Base-by-base conservation (phyloP, 2,113 vertebrate species). In the Antigone vipio region DNA sequence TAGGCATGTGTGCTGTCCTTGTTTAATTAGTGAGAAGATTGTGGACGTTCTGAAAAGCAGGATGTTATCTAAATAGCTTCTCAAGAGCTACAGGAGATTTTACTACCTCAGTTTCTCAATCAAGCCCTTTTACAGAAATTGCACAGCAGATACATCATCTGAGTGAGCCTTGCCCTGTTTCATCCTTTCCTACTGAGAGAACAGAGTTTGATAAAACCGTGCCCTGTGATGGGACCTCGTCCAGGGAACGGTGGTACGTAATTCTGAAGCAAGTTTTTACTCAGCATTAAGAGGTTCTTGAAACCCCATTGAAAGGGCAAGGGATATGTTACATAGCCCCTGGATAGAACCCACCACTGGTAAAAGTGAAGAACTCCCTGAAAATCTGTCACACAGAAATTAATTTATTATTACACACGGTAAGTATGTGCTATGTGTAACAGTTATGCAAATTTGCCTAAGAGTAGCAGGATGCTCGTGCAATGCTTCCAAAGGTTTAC, bases 161-260 rank as follows among this genome's bases (percentile, higher is more conserved):
- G 55, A 84, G 50, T 26, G 35, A 82, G 11, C 44, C 18, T 42
- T 64, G 19, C 24, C 15, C 72, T 94, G 45, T 38, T 88, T 81
- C 15, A 11, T 55, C 71, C 76, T 35, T 6, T 93, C 35, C 63
- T 62, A 16, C 45, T 30, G 78, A 87, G 40, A 93, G 50, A 81
- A n/a, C 12, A 58, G 29, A 29, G 35, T 52, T 74, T 0, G 4
- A 55, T n/a, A 44, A 92, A 93, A 60, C 6, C 1, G 0, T 24
- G 27, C 6, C 9, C 27, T 71, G 20, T 69, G 47, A 11, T 62
- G 34, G 27, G 23, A 77, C 20, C 32, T 91, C 42, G 53, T 63
- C 52, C 53, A 50, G 49, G 50, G 27, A 60, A 72, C 0, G 2
- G 32, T 34, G 17, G 1, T 8, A 58, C 0, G 2, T 13, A 29